Conservation (phyloP, 2,113 vertebrate species). For the Bufo gargarizans region DNA sequence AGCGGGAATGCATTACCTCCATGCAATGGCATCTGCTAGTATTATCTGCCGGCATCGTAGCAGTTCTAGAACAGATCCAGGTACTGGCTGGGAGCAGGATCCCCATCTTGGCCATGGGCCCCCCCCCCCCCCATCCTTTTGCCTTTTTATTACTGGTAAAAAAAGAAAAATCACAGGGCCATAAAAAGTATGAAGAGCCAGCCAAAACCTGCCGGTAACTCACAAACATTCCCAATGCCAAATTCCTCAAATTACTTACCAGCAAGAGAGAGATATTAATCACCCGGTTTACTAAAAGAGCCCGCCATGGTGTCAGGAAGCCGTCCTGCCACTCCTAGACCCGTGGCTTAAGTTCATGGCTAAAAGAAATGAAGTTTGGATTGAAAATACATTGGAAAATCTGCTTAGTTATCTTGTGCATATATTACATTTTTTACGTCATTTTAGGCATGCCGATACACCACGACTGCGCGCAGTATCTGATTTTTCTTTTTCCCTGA, state of each 20-base stretch:
- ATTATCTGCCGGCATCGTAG: neutral
- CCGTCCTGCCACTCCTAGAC: constrained; percentile 16
- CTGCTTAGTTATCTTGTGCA: neutral
- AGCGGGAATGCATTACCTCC: neutral
- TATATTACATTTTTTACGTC: neutral
- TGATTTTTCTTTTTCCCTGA: too few species aligned
- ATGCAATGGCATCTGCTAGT: neutral
- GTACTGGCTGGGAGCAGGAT: neutral
- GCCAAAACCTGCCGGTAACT: constrained; percentile 55
- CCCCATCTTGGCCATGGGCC: constrained; percentile 40
- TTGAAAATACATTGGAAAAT: neutral
- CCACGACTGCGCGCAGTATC: too few species aligned
- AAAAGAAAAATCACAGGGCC: constrained; percentile 35
- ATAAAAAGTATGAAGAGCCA: constrained; percentile 28
- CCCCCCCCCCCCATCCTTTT: constrained; percentile 18
- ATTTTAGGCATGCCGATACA: neutral
- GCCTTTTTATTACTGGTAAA: constrained; percentile 38
- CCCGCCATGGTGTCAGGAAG: constrained; percentile 11
- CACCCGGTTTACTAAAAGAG: constrained; percentile 31
- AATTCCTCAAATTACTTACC: constrained; percentile 45
- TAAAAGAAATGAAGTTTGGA: neutral
- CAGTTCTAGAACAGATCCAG: neutral
- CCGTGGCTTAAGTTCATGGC: neutral
- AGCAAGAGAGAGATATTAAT: constrained; percentile 56
- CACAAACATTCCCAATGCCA: constrained; percentile 25